Evolutionary conservation across 2,113 vertebrate species (phyloP).

Genomic region (Barbus barbus): DNA sequence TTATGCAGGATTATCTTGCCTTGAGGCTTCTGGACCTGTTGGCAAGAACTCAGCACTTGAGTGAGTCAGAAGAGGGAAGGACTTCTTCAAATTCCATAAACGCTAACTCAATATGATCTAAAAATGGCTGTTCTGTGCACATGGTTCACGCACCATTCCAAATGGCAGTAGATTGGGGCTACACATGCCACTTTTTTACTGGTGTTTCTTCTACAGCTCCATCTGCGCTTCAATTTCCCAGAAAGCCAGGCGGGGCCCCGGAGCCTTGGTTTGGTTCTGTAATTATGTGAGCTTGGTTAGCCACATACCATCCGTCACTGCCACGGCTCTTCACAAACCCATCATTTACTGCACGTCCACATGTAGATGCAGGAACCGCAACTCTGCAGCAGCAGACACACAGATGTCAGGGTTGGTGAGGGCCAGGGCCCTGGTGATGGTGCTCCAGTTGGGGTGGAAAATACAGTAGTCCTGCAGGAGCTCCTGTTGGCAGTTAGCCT

Average conservation of each 20-base stretch:
- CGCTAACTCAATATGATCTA: slow-evolving; percentile 23
- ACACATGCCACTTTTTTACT: slow-evolving; percentile 33
- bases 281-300: slow-evolving; percentile 55
- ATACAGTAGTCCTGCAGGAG: slow-evolving; percentile 49
- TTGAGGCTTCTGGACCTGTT: slow-evolving; percentile 4
- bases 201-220: slow-evolving; percentile 42
- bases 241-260: slow-evolving; percentile 52
- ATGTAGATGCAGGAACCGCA: slow-evolving; percentile 47
- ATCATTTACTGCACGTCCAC: slow-evolving; percentile 59
- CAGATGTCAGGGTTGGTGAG: slow-evolving; percentile 59
- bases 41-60: not conserved
- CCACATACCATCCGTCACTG: slow-evolving; percentile 59
- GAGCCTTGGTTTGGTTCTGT: slow-evolving; percentile 50
- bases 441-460: slow-evolving; percentile 44
- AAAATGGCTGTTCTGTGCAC: slow-evolving; percentile 21
- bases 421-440: slow-evolving; percentile 55
- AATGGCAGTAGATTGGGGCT: slow-evolving; percentile 35
- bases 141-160: slow-evolving; percentile 24
- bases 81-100: slow-evolving; percentile 30
- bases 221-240: slow-evolving; percentile 59
- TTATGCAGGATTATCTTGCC: not conserved
- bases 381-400: slow-evolving; percentile 46
- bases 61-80: not conserved
- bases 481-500: slow-evolving; percentile 51
- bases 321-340: slow-evolving; percentile 49